Base-by-base conservation (phyloP, 2,113 vertebrate genomes). In the Ammodramus savannarum region DNA sequence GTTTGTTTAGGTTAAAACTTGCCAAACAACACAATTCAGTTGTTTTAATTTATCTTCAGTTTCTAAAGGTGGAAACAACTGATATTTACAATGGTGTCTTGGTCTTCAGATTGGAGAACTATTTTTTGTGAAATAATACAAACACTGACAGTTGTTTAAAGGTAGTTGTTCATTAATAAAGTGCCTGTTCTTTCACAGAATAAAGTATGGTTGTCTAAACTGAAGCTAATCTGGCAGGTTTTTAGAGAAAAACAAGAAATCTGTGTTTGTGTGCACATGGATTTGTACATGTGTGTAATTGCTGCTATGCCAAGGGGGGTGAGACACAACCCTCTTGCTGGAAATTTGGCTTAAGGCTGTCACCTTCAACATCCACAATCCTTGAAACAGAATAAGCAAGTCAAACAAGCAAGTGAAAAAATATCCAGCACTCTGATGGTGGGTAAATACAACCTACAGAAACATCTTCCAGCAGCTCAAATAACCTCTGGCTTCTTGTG, bases 201-300 rank as follows among this genome's bases (percentile, higher is more conserved):
- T 36, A 4, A 88, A 74, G 34, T 20, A 29, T 2, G 1, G 16
- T 18, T 77, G 43, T 55, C 63, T 67, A 54, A 74, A 54, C 23
- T 46, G 32, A 34, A 76, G 71, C 32, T 61, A 25, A 71, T 25
- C 36, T 51, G 46, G 38, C 31, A 84, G 34, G 29, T 44, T 87
- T 85, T 69, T 12, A 72, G 55, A 59, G 16, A 52, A 44, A 54
- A 25, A 8, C 4, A 32, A 13, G 26, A 25, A 78, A 41, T 34
- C 10, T 25, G n/a, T 41, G 14, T 41, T 23, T 25, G 11, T 16
- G 39, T 34, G 36, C 17, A 44, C 38, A 10, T 3, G 31, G 15
- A 13, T 13, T n/a, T 3, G 5, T 1, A 15, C 2, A 0, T 4
- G 10, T 4, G 3, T 57, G 19, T 11, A 34, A 34, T 3, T 26